Percentiles rank a stretch among this genome's conserved stretches.
phyloP scores from a whole-genome alignment of 1,140 invertebrate species.

The Homarus americanus region DNA sequence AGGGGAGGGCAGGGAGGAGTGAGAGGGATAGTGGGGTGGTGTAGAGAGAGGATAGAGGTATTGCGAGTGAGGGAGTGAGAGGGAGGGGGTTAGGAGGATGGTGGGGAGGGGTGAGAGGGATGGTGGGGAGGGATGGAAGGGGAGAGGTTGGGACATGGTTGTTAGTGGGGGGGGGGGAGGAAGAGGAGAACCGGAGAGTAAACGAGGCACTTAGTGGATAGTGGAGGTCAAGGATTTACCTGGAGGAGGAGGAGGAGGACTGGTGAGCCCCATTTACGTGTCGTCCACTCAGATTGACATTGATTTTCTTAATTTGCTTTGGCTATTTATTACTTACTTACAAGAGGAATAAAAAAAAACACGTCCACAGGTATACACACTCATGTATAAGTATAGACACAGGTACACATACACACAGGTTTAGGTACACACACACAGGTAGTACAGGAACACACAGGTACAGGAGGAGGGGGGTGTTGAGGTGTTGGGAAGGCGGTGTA shows the following conservation, averaged over 20 bases:
- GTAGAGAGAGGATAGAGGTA: neutral
- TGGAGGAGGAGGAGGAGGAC: too few species aligned
- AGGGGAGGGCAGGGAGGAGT: neutral
- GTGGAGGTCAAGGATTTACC: too few species aligned
- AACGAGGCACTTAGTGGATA: too few species aligned
- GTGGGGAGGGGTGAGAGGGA: neutral
- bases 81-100: neutral
- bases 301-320: too few species aligned
- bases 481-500: too few species aligned
- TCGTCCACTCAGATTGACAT: too few species aligned
- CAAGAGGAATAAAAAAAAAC: too few species aligned
- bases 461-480: too few species aligned
- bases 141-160: neutral
- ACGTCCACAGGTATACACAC: neutral
- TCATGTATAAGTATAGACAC: neutral
- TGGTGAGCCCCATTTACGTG: too few species aligned
- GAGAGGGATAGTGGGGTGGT: neutral
- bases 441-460: too few species aligned
- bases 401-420: neutral
- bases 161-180: slow-evolving; percentile 36
- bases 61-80: too few species aligned
- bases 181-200: neutral
- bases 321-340: too few species aligned
- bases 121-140: neutral
- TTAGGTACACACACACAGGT: neutral